Conservation (phyloP, 2,888 invertebrate genomes). For the Drosophila dives region DNA sequence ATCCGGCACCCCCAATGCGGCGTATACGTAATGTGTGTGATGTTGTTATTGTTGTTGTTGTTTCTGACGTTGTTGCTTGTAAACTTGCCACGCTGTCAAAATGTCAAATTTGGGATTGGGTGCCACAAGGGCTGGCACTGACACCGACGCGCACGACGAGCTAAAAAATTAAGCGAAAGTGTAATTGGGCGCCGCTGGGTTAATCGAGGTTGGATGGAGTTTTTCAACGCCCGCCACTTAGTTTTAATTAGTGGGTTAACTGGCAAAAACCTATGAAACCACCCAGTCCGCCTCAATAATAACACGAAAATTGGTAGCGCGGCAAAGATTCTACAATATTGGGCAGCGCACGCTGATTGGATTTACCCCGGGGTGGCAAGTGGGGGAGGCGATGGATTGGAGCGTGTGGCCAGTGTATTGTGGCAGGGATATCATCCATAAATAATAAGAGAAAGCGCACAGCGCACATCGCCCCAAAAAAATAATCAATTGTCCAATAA, state of each 20-base stretch:
- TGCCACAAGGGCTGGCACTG: slow-evolving; percentile 15
- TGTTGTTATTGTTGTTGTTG: slow-evolving; percentile 31
- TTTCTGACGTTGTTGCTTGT: slow-evolving; percentile 47
- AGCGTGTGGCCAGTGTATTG: neutral
- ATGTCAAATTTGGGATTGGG: slow-evolving; percentile 69
- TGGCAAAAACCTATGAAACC: slow-evolving; percentile 3
- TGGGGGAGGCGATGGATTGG: too few relatives aligned
- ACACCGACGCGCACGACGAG: slow-evolving; percentile 31
- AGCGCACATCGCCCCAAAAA: slow-evolving; percentile 19
- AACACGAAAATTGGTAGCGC: slow-evolving; percentile 32
- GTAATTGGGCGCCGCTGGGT: slow-evolving; percentile 78
- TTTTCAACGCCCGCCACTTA: slow-evolving; percentile 71
- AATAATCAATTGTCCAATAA: slow-evolving; percentile 60
- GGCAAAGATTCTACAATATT: slow-evolving; percentile 33
- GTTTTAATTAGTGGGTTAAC: slow-evolving; percentile 77
- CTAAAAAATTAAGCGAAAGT: slow-evolving; percentile 74
- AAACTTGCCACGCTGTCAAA: slow-evolving; percentile 73
- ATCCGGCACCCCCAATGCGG: slow-evolving; percentile 51
- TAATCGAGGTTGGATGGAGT: slow-evolving; percentile 73
- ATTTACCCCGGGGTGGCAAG: neutral
- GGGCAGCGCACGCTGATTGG: slow-evolving; percentile 35
- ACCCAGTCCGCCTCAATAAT: slow-evolving; percentile 11
- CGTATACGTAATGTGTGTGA: slow-evolving; percentile 74
- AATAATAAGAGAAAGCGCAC: slow-evolving; percentile 46
- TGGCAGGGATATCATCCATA: slow-evolving; percentile 37